Conservation (phyloP, 2,797 vertebrate genomes). For the Hydrocynus forskahlii region DNA sequence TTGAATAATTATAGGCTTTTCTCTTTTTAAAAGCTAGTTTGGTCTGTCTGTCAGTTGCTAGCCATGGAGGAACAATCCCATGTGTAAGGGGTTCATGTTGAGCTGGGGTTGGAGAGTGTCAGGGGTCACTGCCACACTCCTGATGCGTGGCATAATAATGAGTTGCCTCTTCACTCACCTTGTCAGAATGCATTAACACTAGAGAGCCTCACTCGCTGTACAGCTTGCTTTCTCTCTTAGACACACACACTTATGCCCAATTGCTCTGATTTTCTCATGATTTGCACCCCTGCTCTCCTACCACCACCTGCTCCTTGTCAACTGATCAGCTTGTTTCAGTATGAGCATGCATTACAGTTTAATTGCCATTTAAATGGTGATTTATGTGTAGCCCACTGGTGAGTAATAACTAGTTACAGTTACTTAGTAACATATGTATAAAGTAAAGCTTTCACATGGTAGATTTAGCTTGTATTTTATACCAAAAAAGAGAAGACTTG, state of each 20-base stretch:
- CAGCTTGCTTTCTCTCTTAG: slow-evolving; percentile 29
- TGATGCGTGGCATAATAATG: slow-evolving; percentile 64
- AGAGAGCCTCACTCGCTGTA: slow-evolving; percentile 41
- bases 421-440: no score
- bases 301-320: not conserved
- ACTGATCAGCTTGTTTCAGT: slow-evolving; percentile 18
- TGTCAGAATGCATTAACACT: slow-evolving; percentile 60
- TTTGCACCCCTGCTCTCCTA: slow-evolving; percentile 8
- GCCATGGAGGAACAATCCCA: slow-evolving; percentile 21
- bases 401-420: not conserved
- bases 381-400: not conserved
- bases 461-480: no score
- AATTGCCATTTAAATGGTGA: slow-evolving; percentile 33
- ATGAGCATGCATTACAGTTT: slow-evolving; percentile 32
- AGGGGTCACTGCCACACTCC: slow-evolving; percentile 61
- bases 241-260: slow-evolving; percentile 31
- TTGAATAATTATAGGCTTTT: slow-evolving; percentile 14
- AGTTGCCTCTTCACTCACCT: slow-evolving; percentile 62
- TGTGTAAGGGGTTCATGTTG: slow-evolving; percentile 40
- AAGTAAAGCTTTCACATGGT: no score
- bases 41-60: slow-evolving; percentile 40
- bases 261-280: slow-evolving; percentile 18
- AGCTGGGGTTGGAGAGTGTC: slow-evolving; percentile 52
- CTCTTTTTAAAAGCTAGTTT: slow-evolving; percentile 23
- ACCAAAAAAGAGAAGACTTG: no score